Percentiles rank a stretch among this genome's conserved stretches.
phyloP scores from a whole-genome alignment of 2,113 vertebrate species.

The Takifugu bimaculatus region DNA sequence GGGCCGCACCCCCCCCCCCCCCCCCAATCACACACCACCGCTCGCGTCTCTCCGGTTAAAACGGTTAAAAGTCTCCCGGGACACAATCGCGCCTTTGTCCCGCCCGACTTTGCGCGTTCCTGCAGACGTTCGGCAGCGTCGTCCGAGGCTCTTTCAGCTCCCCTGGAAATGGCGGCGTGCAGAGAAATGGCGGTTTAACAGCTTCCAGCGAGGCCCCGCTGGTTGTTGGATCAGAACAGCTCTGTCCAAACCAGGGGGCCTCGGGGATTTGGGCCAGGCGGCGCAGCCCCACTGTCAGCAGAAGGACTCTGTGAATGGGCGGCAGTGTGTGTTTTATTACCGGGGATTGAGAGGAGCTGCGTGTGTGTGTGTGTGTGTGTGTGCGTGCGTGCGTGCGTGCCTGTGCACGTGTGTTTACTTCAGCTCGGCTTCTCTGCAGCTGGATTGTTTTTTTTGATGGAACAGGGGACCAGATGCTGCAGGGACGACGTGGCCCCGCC shows the following conservation, averaged over 20 bases:
- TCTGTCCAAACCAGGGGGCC: constrained; percentile 33
- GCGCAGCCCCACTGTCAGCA: constrained; percentile 46
- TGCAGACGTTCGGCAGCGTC: too few species aligned
- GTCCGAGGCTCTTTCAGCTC: neutral
- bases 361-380: constrained; percentile 8
- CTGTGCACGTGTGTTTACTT: constrained; percentile 24
- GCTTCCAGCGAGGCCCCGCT: constrained; percentile 34
- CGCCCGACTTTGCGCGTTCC: too few species aligned
- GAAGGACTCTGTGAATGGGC: constrained; percentile 63
- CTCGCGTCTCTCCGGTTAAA: constrained; percentile 1
- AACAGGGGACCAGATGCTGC: constrained; percentile 32
- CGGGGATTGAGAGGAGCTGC: constrained; percentile 27
- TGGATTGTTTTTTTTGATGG: constrained; percentile 33
- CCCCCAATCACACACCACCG: constrained; percentile 16
- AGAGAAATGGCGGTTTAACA: constrained; percentile 33
- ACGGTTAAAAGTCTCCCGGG: neutral
- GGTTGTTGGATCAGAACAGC: constrained; percentile 61
- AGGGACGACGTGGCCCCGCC: constrained; percentile 15
- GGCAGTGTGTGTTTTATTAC: constrained; percentile 67
- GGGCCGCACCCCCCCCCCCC: constrained; percentile 23
- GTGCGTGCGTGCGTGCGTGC: constrained; percentile 7
- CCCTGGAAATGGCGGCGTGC: constrained; percentile 18
- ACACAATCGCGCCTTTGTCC: neutral
- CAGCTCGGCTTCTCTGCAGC: constrained; percentile 21
- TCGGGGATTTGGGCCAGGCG: constrained; percentile 45